Conservation (phyloP, 2,113 vertebrate species). For the Dromiciops gliroides region DNA sequence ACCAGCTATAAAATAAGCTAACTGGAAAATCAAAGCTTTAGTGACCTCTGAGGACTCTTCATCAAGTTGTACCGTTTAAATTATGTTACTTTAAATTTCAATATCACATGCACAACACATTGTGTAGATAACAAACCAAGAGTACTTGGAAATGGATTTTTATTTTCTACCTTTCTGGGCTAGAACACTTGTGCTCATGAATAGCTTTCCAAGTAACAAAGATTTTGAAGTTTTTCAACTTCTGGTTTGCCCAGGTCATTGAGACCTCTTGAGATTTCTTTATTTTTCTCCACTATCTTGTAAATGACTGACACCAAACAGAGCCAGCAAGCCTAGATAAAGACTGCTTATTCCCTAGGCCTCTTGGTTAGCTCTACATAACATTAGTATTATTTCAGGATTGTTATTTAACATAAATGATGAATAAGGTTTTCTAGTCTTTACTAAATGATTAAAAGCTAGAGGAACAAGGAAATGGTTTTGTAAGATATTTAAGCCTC, state of each 20-base stretch:
- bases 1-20: conserved; percentile 84
- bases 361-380: conserved; percentile 41
- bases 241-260: conserved; percentile 46
- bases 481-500: background rate
- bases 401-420: conserved; percentile 30
- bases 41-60: conserved; percentile 84
- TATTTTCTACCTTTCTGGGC: conserved; percentile 63
- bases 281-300: conserved; percentile 1
- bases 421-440: background rate
- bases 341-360: background rate
- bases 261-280: background rate
- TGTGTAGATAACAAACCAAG: conserved; percentile 80
- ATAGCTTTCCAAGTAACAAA: conserved; percentile 62
- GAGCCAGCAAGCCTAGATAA: background rate
- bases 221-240: conserved; percentile 57
- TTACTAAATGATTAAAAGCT: background rate
- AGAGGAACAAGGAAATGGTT: background rate
- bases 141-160: conserved; percentile 72
- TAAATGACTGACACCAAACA: conserved; percentile 33
- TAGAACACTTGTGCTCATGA: conserved; percentile 56
- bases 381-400: conserved; percentile 5
- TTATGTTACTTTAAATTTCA: conserved; percentile 82
- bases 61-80: conserved; percentile 81
- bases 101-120: conserved; percentile 74
- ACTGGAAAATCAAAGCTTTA: conserved; percentile 86